Percentiles rank a stretch among this genome's conserved stretches.
phyloP scores from a whole-genome alignment of 2,797 vertebrate species.

The Diplodus puntazzo region DNA sequence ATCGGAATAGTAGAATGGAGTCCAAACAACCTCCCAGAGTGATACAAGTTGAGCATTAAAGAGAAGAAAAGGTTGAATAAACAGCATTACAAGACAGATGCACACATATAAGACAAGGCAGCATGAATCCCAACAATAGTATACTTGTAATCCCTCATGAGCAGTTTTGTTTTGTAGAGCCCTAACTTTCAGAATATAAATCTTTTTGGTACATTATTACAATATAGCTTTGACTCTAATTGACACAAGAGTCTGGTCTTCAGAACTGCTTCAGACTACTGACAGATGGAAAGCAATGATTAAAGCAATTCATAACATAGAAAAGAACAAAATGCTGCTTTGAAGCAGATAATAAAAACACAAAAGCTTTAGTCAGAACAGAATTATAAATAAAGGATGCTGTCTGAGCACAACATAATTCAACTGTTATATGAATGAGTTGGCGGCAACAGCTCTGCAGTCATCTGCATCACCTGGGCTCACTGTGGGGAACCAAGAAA shows the following conservation, averaged over 20 bases:
- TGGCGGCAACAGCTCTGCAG: conserved; percentile 2
- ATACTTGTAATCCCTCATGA: not conserved
- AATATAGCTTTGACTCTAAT: not conserved
- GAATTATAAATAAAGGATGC: not conserved
- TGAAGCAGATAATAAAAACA: conserved; percentile 2
- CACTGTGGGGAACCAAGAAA: not conserved
- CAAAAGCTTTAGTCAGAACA: conserved; percentile 4
- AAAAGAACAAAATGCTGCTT: not conserved
- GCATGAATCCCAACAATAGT: not conserved
- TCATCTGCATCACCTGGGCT: conserved; percentile 11
- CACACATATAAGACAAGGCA: not conserved
- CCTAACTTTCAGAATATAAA: not conserved
- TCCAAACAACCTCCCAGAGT: too few relatives aligned
- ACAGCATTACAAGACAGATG: not conserved
- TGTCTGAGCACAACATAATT: conserved; percentile 1
- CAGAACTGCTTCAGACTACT: not conserved
- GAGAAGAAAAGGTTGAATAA: not conserved
- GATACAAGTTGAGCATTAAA: not conserved
- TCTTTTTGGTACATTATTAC: not conserved
- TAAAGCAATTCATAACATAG: not conserved
- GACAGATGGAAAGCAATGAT: conserved; percentile 5
- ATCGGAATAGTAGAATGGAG: too few relatives aligned
- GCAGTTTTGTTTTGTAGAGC: not conserved
- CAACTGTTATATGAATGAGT: conserved; percentile 12
- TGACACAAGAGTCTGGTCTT: not conserved